Conservation (phyloP, 1,140 invertebrate species). For the Pogonomyrmex barbatus region DNA sequence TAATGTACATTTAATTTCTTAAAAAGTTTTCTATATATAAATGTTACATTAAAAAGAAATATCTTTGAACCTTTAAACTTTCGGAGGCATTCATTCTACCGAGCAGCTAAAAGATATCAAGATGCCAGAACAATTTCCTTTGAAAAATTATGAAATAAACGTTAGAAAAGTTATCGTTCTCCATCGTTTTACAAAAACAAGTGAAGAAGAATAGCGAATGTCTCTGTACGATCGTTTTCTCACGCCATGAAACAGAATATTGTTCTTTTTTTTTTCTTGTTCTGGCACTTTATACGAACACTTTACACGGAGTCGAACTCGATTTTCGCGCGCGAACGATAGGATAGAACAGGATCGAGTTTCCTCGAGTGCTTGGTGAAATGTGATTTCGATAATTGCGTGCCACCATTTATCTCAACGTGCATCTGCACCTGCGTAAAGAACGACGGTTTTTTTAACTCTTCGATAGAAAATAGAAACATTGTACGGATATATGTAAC, state of each 20-base stretch:
- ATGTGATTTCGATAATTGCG: slow-evolving; percentile 67
- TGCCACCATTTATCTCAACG: slow-evolving; percentile 15
- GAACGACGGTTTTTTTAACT: background rate
- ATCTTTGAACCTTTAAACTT: background rate
- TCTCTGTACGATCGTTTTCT: background rate
- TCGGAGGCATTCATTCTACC: background rate
- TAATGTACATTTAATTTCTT: background rate
- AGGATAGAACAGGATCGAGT: slow-evolving; percentile 40
- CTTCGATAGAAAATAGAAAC: background rate
- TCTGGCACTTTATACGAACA: slow-evolving; percentile 20
- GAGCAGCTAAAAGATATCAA: background rate
- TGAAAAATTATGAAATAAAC: background rate
- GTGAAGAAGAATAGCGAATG: background rate
- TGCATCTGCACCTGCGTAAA: background rate
- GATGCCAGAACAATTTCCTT: background rate
- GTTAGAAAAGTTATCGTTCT: background rate
- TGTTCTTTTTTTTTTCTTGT: slow-evolving; percentile 52
- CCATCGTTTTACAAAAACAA: background rate
- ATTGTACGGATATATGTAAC: background rate
- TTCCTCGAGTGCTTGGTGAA: slow-evolving; percentile 41
- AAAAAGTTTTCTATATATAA: background rate
- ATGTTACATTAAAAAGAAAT: background rate
- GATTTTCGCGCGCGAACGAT: slow-evolving; percentile 27
- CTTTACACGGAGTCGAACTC: slow-evolving; percentile 28
- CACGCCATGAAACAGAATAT: slow-evolving; percentile 69